Percentiles rank a stretch among this genome's conserved stretches.
Evolutionary conservation across 2,797 vertebrate species (phyloP).

Genomic region (Hippopotamyrus pictus): DNA sequence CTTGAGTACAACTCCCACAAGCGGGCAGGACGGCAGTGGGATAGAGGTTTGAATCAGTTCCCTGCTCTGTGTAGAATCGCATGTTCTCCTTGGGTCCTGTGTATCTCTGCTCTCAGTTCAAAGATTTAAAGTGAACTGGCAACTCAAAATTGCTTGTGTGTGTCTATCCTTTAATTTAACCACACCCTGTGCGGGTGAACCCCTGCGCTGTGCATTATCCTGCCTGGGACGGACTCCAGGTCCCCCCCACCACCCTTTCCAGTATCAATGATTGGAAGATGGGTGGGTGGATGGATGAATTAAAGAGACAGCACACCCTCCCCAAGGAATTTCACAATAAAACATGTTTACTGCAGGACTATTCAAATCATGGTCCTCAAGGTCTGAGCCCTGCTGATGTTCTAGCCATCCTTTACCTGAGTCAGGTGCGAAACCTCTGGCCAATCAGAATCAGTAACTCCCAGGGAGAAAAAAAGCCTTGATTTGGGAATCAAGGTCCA

Average conservation of each 20-base stretch:
- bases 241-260: neutral
- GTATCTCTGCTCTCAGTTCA: neutral
- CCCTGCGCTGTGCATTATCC: neutral
- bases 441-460: neutral
- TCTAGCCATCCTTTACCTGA: neutral
- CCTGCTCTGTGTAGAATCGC: neutral
- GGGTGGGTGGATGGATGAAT: neutral
- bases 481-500: neutral
- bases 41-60: neutral
- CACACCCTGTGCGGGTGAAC: neutral
- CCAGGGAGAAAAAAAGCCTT: neutral
- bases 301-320: conserved; percentile 15
- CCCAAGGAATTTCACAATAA: neutral
- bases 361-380: neutral
- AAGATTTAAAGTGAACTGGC: neutral
- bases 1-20: neutral
- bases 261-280: neutral
- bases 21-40: neutral
- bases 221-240: neutral
- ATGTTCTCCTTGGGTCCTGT: neutral
- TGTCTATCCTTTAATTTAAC: neutral
- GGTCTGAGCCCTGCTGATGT: neutral
- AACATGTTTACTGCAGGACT: neutral
- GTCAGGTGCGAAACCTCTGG: neutral
- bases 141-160: neutral